phyloP scores from a whole-genome alignment of 2,888 invertebrate genomes.

The Idaea dimidiata region DNA sequence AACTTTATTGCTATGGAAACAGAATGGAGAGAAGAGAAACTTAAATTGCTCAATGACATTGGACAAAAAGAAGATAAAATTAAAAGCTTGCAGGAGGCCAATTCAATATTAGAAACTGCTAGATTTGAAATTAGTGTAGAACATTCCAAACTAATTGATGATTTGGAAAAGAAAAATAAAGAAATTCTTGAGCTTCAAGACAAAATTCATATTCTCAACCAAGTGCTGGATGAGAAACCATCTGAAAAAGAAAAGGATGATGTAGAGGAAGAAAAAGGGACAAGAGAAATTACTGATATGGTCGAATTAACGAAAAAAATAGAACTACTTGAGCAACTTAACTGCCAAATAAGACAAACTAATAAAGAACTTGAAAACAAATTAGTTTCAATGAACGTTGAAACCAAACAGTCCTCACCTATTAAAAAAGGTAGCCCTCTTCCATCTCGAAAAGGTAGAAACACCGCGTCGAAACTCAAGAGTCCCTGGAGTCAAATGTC shows the following conservation, averaged over 20 bases:
- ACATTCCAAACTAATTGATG: slow-evolving; percentile 77
- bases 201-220: slow-evolving; percentile 47
- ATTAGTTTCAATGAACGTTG: slow-evolving; percentile 53
- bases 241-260: slow-evolving; percentile 53
- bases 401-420: slow-evolving; percentile 55
- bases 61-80: slow-evolving; percentile 80
- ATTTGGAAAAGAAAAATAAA: slow-evolving; percentile 72
- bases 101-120: slow-evolving; percentile 72
- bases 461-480: slow-evolving; percentile 63
- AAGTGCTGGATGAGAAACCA: slow-evolving; percentile 31
- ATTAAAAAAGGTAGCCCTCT: slow-evolving; percentile 66
- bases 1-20: slow-evolving; percentile 86
- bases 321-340: slow-evolving; percentile 73
- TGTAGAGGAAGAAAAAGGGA: slow-evolving; percentile 81
- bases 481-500: slow-evolving; percentile 73
- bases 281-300: slow-evolving; percentile 70
- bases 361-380: slow-evolving; percentile 79
- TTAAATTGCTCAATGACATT: slow-evolving; percentile 76
- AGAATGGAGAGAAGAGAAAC: slow-evolving; percentile 85
- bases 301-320: slow-evolving; percentile 71
- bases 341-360: slow-evolving; percentile 76
- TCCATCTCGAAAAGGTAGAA: slow-evolving; percentile 65
- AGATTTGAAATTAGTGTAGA: slow-evolving; percentile 76
- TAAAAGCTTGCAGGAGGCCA: slow-evolving; percentile 78
- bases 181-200: slow-evolving; percentile 62